Base-by-base conservation (phyloP, 2,888 invertebrate species). In the Thyatira batis region DNA sequence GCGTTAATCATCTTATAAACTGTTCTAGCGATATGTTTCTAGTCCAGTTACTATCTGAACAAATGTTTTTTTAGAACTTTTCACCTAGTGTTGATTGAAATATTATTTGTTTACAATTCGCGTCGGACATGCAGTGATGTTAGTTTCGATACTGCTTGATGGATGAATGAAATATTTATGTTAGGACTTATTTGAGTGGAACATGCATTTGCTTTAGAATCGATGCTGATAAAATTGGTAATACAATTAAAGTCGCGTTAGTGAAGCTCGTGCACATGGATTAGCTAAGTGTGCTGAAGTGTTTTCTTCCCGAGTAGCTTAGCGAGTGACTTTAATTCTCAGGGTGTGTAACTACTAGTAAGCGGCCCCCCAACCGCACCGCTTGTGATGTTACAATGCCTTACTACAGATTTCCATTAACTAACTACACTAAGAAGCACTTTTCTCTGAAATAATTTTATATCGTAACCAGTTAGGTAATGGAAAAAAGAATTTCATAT, bases 331-430 rank as follows among this genome's bases (percentile, higher is more conserved):
- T 28, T 17, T 13, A 13, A 13, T n/a, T 45, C 13, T 27, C 13
- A 17, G 20, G 17, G 48, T 28, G 9, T 17, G 4, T 48, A 10
- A 17, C 8, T 48, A 27, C 27, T 10, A 3, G 4, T 17, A 17
- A 13, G 17, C 25, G 48, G 45, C 57, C 54, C 57, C 57, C 55
- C 58, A 51, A 45, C 57, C 28, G 59, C 30, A 57, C 52, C 52
- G 55, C 55, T 62, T 57, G 53, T 63, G 55, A 61, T 61, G 59
- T 65, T 58, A 67, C 63, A 59, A 60, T 55, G 65, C 58, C 61
- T 71, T 67, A 78, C 79, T 68, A 73, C 69, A 68, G 68, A 76
- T 69, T 80, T 80, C 82, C 82, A 81, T 82, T 81, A 80, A 75
- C 75, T 77, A 69, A 73, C 71, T 71, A 69, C 67, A 62, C 60